A percentile compares a stretch with the other conserved stretches of the same genome.
phyloP scores from a whole-genome alignment of 2,888 invertebrate species.

The Camponotus fellah region DNA sequence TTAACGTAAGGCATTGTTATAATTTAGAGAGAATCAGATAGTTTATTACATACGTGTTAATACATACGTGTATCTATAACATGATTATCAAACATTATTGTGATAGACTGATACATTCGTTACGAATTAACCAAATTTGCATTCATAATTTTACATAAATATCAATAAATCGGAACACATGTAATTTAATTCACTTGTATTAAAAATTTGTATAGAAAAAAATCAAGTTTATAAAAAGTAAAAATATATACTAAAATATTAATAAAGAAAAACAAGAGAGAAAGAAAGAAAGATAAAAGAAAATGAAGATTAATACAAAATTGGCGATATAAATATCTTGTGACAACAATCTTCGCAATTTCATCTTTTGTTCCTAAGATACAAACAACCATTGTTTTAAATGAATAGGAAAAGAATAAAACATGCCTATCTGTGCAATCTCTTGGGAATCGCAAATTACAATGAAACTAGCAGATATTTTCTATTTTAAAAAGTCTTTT shows the following conservation, averaged over 20 bases:
- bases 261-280: not conserved
- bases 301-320: slow-evolving; percentile 13
- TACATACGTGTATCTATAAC: slow-evolving; percentile 6
- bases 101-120: not conserved
- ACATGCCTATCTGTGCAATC: slow-evolving; percentile 11
- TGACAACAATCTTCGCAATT: slow-evolving; percentile 5
- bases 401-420: slow-evolving; percentile 20
- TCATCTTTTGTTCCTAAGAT: not conserved
- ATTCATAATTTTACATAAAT: not conserved
- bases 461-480: slow-evolving; percentile 16
- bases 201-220: not conserved
- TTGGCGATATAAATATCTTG: not conserved
- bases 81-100: slow-evolving; percentile 13
- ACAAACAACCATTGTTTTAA: slow-evolving; percentile 13
- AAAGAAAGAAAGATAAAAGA: not conserved
- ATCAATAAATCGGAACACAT: not conserved
- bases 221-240: not conserved
- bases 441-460: slow-evolving; percentile 15
- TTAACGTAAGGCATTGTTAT: slow-evolving; percentile 18
- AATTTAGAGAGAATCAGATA: slow-evolving; percentile 36
- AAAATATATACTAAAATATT: not conserved
- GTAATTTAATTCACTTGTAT: slow-evolving; percentile 6
- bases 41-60: slow-evolving; percentile 29
- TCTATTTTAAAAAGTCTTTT: slow-evolving; percentile 14
- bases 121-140: not conserved